phyloP scores from a whole-genome alignment of 2,888 invertebrate genomes.

The Seladonia tumulorum region DNA sequence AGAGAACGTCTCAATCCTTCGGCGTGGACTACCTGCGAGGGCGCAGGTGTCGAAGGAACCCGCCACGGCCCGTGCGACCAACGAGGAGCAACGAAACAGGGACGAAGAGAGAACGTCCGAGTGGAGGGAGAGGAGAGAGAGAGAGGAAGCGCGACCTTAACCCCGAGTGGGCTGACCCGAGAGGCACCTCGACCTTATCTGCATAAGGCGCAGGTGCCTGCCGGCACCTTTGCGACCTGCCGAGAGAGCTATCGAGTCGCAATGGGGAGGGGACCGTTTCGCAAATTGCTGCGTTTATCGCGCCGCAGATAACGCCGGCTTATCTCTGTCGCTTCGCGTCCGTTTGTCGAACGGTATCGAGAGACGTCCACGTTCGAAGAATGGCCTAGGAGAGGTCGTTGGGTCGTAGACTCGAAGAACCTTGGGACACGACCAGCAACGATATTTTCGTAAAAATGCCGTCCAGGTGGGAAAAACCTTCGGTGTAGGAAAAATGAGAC shows the following conservation, averaged over 20 bases:
- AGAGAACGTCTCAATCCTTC: slow-evolving; percentile 77
- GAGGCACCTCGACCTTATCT: slow-evolving; percentile 80
- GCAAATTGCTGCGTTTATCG: slow-evolving; percentile 52
- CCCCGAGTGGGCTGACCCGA: slow-evolving; percentile 71
- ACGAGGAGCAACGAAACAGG: slow-evolving; percentile 31
- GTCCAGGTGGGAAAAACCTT: background rate
- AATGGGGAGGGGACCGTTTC: slow-evolving; percentile 29
- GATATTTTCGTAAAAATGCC: background rate
- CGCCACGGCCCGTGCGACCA: slow-evolving; percentile 43
- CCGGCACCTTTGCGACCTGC: slow-evolving; percentile 78
- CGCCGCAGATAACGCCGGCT: slow-evolving; percentile 15
- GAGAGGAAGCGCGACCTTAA: slow-evolving; percentile 65
- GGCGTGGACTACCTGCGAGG: slow-evolving; percentile 75
- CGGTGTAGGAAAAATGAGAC: slow-evolving; percentile 40
- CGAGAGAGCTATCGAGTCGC: slow-evolving; percentile 25
- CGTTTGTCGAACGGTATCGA: background rate
- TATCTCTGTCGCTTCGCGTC: background rate
- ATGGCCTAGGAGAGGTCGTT: background rate
- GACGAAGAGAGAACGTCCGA: slow-evolving; percentile 27
- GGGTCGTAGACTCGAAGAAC: background rate
- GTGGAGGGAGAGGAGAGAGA: slow-evolving; percentile 12
- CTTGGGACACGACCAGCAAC: background rate
- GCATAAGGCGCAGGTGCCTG: slow-evolving; percentile 82
- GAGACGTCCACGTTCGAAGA: background rate
- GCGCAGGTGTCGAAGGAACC: slow-evolving; percentile 71